Conservation (phyloP, 2,113 vertebrate genomes). For the Pseudorhombus dupliciocellatus region DNA sequence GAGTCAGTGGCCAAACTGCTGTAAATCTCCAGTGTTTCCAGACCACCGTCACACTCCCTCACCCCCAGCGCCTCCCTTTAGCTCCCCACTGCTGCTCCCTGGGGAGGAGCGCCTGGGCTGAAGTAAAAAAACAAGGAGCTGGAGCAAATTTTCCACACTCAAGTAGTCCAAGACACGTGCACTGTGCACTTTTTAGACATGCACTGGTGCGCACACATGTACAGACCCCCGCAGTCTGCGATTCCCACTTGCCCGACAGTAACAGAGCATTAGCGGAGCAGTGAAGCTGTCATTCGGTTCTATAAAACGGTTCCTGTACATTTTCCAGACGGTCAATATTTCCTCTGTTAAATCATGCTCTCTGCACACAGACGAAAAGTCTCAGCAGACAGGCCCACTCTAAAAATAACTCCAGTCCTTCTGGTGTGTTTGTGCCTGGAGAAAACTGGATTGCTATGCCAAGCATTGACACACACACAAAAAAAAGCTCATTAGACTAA, state of each 20-base stretch:
- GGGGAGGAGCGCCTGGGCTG: neutral
- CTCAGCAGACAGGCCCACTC: slow-evolving; percentile 20
- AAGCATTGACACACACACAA: slow-evolving; percentile 10
- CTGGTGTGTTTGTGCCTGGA: slow-evolving; percentile 44
- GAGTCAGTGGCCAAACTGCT: neutral
- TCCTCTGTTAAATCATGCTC: slow-evolving; percentile 57
- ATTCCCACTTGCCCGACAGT: slow-evolving; percentile 30
- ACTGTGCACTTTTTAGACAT: neutral
- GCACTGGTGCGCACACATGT: neutral
- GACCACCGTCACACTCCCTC: too few relatives aligned
- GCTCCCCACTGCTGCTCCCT: neutral
- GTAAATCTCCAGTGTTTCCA: neutral
- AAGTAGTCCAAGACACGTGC: neutral
- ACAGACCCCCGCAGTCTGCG: slow-evolving; percentile 2
- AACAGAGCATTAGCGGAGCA: slow-evolving; percentile 34
- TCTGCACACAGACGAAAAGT: slow-evolving; percentile 19
- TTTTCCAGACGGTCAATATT: slow-evolving; percentile 75
- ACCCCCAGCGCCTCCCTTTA: neutral
- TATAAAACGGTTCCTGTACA: slow-evolving; percentile 55
- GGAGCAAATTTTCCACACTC: neutral
- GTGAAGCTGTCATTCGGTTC: slow-evolving; percentile 38
- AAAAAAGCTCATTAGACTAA: slow-evolving; percentile 1
- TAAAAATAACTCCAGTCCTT: slow-evolving; percentile 61
- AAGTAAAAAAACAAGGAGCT: slow-evolving; percentile 15
- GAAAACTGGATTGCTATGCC: slow-evolving; percentile 23